phyloP scores from a whole-genome alignment of 1,140 invertebrate species.

The Harpegnathos saltator region DNA sequence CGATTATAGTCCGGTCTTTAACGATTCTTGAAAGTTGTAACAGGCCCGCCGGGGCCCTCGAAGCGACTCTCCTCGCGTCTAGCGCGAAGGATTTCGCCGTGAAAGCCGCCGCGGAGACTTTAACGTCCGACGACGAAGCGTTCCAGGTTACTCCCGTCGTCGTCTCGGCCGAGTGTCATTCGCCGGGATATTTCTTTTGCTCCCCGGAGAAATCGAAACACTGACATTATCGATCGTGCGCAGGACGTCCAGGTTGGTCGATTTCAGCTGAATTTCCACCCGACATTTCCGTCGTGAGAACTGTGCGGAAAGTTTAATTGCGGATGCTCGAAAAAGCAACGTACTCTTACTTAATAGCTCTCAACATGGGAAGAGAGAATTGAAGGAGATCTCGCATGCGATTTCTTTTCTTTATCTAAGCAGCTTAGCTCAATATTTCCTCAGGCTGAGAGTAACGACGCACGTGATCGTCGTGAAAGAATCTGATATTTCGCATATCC shows the following conservation, averaged over 20 bases:
- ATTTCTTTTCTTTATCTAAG: too few species aligned
- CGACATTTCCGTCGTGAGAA: too few species aligned
- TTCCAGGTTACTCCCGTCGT: not conserved
- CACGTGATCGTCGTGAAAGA: too few species aligned
- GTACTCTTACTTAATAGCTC: too few species aligned
- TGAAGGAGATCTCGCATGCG: too few species aligned
- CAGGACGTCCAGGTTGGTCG: not conserved
- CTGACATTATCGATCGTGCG: not conserved
- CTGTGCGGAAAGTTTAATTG: too few species aligned
- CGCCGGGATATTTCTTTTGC: constrained; percentile 18
- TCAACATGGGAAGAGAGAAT: too few species aligned
- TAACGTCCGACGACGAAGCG: constrained; percentile 63
- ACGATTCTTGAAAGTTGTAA: constrained; percentile 76
- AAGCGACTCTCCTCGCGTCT: constrained; percentile 54
- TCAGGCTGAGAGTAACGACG: too few species aligned
- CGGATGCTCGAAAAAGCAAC: too few species aligned
- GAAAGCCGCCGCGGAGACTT: constrained; percentile 64
- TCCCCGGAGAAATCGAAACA: not conserved
- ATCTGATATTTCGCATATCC: too few species aligned
- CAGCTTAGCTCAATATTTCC: too few species aligned
- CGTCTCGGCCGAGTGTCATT: constrained; percentile 33
- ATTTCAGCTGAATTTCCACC: not conserved
- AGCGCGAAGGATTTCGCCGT: constrained; percentile 59
- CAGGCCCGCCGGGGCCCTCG: constrained; percentile 27
- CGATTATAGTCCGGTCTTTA: constrained; percentile 76